Conservation (phyloP, 2,113 vertebrate species). For the Paraplagusia blochii region DNA sequence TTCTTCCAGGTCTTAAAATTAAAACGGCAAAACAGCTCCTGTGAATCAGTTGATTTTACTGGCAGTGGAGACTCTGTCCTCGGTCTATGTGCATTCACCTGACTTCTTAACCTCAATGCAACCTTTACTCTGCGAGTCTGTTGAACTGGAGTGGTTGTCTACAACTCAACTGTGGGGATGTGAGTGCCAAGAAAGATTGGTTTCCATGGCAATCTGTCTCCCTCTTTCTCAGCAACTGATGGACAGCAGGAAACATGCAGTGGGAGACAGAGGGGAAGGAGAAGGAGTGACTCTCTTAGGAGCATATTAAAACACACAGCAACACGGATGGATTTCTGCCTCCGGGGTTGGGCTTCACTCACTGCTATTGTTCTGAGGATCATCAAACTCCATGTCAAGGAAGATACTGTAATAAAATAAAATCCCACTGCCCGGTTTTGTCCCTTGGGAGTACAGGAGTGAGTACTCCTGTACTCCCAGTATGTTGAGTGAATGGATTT, state of each 20-base stretch:
- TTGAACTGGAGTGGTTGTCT: constrained; percentile 23
- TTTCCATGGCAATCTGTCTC: constrained; percentile 57
- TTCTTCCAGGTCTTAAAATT: neutral
- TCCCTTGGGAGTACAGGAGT: constrained; percentile 12
- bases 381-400: constrained; percentile 47
- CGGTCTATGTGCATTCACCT: neutral
- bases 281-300: constrained; percentile 59
- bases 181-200: constrained; percentile 22
- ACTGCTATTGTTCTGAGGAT: constrained; percentile 49
- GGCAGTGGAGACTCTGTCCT: constrained; percentile 5
- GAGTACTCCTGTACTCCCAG: constrained; percentile 3
- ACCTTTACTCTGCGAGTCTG: constrained; percentile 10
- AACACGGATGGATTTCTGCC: constrained; percentile 57
- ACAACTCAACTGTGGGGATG: constrained; percentile 20
- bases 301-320: constrained; percentile 62
- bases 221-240: constrained; percentile 32
- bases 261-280: constrained; percentile 9
- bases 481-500: too few species aligned
- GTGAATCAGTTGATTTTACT: neutral
- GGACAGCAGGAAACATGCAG: constrained; percentile 35
- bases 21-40: neutral
- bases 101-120: constrained; percentile 30
- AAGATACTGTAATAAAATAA: constrained; percentile 30
- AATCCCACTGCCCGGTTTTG: constrained; percentile 40
- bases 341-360: constrained; percentile 52